phyloP scores from a whole-genome alignment of 2,113 vertebrate species.

The Penelope pileata region DNA sequence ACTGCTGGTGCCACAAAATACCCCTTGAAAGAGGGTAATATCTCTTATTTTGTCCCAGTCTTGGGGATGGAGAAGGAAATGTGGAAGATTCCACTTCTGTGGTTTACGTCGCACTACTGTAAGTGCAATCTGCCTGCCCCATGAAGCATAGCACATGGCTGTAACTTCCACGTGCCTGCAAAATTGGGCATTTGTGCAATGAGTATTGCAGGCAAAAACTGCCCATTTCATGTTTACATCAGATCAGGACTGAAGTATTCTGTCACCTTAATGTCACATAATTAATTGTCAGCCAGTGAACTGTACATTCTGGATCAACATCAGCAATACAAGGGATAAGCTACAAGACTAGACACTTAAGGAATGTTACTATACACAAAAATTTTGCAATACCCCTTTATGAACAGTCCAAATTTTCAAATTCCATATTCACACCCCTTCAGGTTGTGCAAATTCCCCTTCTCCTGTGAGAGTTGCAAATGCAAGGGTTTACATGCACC shows the following conservation, averaged over 20 bases:
- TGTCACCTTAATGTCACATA: not conserved
- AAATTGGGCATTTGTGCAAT: not conserved
- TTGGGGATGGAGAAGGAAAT: not conserved
- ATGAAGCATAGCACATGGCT: not conserved
- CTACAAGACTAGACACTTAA: not conserved
- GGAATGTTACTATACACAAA: not conserved
- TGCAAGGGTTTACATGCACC: not conserved
- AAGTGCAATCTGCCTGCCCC: not conserved
- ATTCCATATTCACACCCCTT: rapidly evolving
- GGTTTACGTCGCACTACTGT: not conserved
- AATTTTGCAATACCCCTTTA: not conserved
- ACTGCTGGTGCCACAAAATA: not conserved
- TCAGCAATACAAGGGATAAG: not conserved
- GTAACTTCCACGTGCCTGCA: not conserved
- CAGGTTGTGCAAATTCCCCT: not conserved
- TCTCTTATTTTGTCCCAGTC: not conserved
- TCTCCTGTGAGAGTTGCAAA: not conserved
- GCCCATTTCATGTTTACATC: not conserved
- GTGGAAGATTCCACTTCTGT: not conserved
- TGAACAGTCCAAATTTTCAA: not conserved
- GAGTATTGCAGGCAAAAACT: not conserved
- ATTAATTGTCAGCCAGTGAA: not conserved
- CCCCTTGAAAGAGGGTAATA: not conserved
- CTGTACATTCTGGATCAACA: not conserved
- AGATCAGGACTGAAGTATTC: not conserved